Conservation (phyloP, 2,113 vertebrate species). For the Indicator indicator region DNA sequence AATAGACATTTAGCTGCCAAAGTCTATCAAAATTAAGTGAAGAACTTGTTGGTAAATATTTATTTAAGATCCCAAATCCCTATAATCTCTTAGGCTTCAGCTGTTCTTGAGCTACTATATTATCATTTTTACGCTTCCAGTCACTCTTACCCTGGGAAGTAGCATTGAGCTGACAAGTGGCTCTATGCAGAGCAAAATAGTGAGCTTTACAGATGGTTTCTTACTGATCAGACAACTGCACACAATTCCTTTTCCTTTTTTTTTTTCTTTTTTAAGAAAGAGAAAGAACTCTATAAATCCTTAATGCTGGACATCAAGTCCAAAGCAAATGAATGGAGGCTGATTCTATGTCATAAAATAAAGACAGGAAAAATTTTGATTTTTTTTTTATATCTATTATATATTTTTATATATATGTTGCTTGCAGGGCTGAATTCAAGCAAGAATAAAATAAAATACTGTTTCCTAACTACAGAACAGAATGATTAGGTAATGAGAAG, state of each 20-base stretch:
- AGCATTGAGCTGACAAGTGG: background rate
- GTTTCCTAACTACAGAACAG: background rate
- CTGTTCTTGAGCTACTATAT: background rate
- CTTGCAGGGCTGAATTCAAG: conserved; percentile 57
- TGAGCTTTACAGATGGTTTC: background rate
- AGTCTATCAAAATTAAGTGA: conserved; percentile 1
- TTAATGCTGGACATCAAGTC: background rate
- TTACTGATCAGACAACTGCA: background rate
- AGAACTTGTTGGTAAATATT: conserved; percentile 5
- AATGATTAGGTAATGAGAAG: conserved; percentile 46
- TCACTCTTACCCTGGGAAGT: background rate
- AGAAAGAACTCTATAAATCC: background rate
- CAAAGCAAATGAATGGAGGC: background rate
- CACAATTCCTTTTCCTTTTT: background rate
- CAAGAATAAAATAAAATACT: conserved; percentile 57
- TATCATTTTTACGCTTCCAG: background rate
- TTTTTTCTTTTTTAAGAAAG: background rate
- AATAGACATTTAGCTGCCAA: background rate
- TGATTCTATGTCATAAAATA: background rate
- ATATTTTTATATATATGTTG: conserved; percentile 31
- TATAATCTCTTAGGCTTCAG: conserved; percentile 8
- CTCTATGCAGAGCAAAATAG: background rate
- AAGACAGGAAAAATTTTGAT: background rate
- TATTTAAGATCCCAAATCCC: conserved; percentile 23
- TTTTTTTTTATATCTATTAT: background rate